These are phyloP conservation scores for Xenus cinereus DNA, from an alignment of 2,113 vertebrate genomes.

Conservation along the genomic window DNA sequence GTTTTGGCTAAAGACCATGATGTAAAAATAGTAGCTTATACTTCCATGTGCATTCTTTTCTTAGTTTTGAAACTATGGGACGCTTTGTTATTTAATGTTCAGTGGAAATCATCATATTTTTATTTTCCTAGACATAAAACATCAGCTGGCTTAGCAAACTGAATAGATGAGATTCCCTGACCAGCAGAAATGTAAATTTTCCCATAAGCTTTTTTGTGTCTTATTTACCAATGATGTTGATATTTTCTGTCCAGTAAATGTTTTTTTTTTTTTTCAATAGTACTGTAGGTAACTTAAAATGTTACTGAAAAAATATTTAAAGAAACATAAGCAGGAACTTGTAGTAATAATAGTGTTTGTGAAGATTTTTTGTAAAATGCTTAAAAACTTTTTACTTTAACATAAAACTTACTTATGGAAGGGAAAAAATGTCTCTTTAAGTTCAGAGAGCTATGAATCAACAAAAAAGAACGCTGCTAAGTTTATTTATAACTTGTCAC, in stretches of 20 bases:
- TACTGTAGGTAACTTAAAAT: background rate
- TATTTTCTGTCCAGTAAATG: background rate
- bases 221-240: background rate
- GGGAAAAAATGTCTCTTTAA: background rate
- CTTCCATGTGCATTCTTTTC: background rate
- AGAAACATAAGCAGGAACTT: background rate
- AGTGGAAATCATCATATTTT: background rate
- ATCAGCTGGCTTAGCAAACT: background rate
- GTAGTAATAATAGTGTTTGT: background rate
- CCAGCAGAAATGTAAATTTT: background rate
- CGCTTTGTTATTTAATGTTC: background rate
- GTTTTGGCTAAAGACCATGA: background rate
- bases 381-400: background rate
- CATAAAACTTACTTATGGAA: background rate
- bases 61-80: background rate
- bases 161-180: background rate
- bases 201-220: background rate
- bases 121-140: background rate
- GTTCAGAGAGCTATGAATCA: background rate
- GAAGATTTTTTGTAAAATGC: background rate
- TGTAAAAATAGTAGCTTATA: background rate
- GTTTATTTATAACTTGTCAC: background rate
- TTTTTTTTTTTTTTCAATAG: background rate
- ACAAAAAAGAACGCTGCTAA: background rate
- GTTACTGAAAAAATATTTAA: background rate